Percentiles rank a stretch among this genome's conserved stretches.
Conservation (phyloP, 2,113 vertebrate species). For the Prochilodus magdalenae region DNA sequence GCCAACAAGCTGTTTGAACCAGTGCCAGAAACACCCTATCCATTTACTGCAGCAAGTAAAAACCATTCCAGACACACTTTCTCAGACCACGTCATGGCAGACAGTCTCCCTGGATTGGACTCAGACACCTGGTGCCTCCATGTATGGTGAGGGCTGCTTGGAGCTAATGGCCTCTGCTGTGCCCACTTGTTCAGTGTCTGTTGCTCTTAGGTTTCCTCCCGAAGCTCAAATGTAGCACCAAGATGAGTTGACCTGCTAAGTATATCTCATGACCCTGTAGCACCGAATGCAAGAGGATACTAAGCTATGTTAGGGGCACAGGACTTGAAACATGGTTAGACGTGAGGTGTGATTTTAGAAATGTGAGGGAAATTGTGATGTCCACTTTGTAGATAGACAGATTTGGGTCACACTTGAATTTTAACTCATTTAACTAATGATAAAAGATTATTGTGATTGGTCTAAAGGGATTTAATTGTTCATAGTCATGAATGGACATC, state of each 20-base stretch:
- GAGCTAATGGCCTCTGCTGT: conserved; percentile 48
- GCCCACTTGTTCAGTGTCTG: conserved; percentile 37
- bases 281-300: conserved; percentile 65
- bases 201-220: conserved; percentile 71
- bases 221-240: conserved; percentile 54
- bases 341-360: conserved; percentile 5
- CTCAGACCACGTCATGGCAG: conserved; percentile 11
- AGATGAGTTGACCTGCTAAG: conserved; percentile 66
- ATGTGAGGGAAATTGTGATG: not conserved
- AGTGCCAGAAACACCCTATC: conserved; percentile 11
- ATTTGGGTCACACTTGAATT: not conserved
- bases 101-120: conserved; percentile 18
- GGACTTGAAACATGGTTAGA: conserved; percentile 51
- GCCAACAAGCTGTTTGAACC: conserved; percentile 11
- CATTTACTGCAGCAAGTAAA: conserved; percentile 18
- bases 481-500: too few relatives aligned
- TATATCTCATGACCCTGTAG: conserved; percentile 62
- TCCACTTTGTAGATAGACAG: not conserved
- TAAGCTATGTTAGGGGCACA: conserved; percentile 67
- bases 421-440: too few relatives aligned
- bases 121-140: conserved; percentile 57
- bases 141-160: conserved; percentile 64
- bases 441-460: not conserved
- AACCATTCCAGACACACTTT: conserved; percentile 26
- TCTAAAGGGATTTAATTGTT: too few relatives aligned